Evolutionary conservation across 92 coral and sea anemone species (phyloP), one percentile per base, ranked within the genome.

Genomic region (Porites cylindrica): DNA sequence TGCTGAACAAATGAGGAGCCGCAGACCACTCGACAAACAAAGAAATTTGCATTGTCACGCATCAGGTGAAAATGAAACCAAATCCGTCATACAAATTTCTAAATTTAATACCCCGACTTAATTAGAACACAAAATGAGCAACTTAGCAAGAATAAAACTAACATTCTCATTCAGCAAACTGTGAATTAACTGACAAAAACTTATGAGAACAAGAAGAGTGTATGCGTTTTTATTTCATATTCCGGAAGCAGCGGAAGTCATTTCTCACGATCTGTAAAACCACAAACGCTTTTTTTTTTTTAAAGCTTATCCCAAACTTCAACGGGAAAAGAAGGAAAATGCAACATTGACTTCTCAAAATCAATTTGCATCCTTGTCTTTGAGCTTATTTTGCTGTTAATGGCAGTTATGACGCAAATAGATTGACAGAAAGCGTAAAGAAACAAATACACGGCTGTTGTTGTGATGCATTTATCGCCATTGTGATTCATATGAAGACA

Each of bases 41-140:
- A n/a, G 38, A 18, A 78, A 4, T 16, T 24, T 38, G 53, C n/a
- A 17, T 38, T 79, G 83, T 79, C 60, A 64, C 72, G 83, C 83
- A 62, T 79, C 9, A 10, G 4, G 56, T 71, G 76, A 71, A 38
- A 70, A 1, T 23, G 17, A 10, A 1, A 16, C 21, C 24, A 7
- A 61, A 14, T 14, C 4, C 18, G 16, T 14, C 66, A 10, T 14
- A 14, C n/a, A 10, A 3, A 14, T 62, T 62, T 14, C 66, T 62
- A 20, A n/a, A 16, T 16, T 62, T 6, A 19, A 18, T 10, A 54
- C 20, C 7, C 7, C 17, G 8, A 1, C 16, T 21, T 4, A 1
- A 13, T 1, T 21, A 24, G 2, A 20, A 8, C 13, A 8, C 72
- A 10, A 67, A 47, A 47, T 7, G 61, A 56, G 61, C 16, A 56